Percentiles rank a stretch among this genome's conserved stretches.
phyloP scores from a whole-genome alignment of 2,113 vertebrate genomes.

The Echinops telfairi region DNA sequence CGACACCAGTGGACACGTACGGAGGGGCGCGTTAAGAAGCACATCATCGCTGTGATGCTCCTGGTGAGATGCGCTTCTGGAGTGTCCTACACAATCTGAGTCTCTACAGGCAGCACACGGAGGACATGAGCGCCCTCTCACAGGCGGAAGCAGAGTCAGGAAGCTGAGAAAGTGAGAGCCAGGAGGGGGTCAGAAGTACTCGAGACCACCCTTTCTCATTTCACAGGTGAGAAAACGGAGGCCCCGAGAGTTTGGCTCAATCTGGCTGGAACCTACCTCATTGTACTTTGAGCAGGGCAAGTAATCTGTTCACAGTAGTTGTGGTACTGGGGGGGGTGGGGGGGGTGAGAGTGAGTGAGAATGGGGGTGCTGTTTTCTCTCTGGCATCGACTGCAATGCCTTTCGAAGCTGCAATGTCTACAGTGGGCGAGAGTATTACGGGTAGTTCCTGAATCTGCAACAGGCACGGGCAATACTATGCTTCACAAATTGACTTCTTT shows the following conservation, averaged over 20 bases:
- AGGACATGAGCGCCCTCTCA: background rate
- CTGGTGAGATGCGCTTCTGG: background rate
- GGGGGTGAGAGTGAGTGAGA: too few relatives aligned
- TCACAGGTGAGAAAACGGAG: background rate
- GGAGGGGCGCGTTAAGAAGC: background rate
- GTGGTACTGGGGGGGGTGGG: too few relatives aligned
- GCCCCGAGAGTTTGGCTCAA: background rate
- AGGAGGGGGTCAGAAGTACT: background rate
- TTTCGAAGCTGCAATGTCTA: conserved; percentile 15
- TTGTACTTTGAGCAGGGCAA: background rate
- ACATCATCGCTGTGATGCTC: background rate
- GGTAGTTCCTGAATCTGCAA: background rate
- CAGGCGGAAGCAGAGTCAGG: background rate
- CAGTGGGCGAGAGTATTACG: background rate
- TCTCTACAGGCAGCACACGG: background rate
- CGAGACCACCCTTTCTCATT: background rate
- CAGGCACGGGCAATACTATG: background rate
- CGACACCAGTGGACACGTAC: background rate
- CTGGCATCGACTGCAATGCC: conserved; percentile 18
- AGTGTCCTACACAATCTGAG: background rate
- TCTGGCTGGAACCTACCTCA: background rate
- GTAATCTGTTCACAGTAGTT: background rate
- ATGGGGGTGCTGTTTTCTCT: background rate
- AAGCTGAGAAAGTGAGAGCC: background rate
- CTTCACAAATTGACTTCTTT: background rate